phyloP scores from a whole-genome alignment of 2,113 vertebrate species.

The Neolamprologus hecqui region DNA sequence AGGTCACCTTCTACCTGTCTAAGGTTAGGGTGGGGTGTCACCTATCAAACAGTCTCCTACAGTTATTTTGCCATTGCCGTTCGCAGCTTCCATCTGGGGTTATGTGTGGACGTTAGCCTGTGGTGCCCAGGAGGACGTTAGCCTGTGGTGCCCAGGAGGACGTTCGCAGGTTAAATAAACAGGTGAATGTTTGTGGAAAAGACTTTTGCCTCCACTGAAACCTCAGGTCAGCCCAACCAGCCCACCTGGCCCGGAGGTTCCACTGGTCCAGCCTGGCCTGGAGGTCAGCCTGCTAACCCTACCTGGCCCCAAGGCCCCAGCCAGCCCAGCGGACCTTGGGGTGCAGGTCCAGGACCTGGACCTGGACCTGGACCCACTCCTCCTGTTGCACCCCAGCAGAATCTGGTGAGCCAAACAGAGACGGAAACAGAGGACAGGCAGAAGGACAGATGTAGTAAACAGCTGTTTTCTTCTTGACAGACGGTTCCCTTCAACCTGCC shows the following conservation, averaged over 20 bases:
- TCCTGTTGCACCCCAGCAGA: neutral
- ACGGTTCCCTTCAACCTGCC: neutral
- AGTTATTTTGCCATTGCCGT: fast-evolving
- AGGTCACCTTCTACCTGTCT: neutral
- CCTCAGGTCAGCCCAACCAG: neutral
- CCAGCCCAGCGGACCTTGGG: neutral
- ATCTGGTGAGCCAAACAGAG: neutral
- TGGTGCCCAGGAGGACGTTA: neutral
- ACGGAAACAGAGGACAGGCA: neutral
- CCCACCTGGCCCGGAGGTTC: neutral
- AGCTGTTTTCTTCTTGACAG: neutral
- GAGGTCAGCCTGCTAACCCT: neutral
- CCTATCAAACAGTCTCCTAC: neutral
- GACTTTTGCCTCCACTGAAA: neutral
- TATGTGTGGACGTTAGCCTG: neutral
- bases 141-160: neutral
- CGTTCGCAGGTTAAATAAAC: neutral
- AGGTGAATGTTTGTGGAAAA: neutral
- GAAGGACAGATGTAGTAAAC: neutral
- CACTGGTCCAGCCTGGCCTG: neutral
- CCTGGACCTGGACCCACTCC: neutral
- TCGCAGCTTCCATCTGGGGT: neutral
- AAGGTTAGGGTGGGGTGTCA: neutral
- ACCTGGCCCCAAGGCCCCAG: neutral
- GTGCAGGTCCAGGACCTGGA: neutral